phyloP scores from a whole-genome alignment of 2,888 invertebrate genomes.

The Eilema sororculum region DNA sequence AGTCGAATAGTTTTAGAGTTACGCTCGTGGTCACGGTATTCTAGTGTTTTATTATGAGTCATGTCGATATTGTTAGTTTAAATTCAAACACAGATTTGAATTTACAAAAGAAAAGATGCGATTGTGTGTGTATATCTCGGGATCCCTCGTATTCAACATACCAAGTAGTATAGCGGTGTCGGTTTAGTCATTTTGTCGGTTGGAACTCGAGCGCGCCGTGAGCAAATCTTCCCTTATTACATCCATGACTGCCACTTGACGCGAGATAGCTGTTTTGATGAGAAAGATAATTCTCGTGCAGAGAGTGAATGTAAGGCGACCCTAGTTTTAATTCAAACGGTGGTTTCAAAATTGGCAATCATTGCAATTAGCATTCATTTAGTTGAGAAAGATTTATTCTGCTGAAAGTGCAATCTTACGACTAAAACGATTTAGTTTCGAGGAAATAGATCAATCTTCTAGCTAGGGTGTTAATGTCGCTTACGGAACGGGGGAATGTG shows the following conservation, averaged over 20 bases:
- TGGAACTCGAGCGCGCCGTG: slow-evolving; percentile 42
- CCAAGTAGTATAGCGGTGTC: slow-evolving; percentile 49
- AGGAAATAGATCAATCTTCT: slow-evolving; percentile 67
- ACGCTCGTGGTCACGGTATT: slow-evolving; percentile 57
- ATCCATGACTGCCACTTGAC: slow-evolving; percentile 50
- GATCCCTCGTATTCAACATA: slow-evolving; percentile 46
- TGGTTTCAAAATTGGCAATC: slow-evolving; percentile 57
- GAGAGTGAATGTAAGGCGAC: slow-evolving; percentile 54
- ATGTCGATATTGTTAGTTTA: slow-evolving; percentile 51
- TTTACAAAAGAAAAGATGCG: slow-evolving; percentile 49
- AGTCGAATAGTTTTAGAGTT: slow-evolving; percentile 67
- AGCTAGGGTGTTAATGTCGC: slow-evolving; percentile 61
- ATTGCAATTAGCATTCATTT: slow-evolving; percentile 57
- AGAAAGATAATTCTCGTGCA: slow-evolving; percentile 57
- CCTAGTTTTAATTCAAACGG: slow-evolving; percentile 50
- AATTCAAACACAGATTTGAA: slow-evolving; percentile 44
- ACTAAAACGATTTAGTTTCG: slow-evolving; percentile 56
- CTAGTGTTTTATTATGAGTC: slow-evolving; percentile 65
- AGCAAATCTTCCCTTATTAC: slow-evolving; percentile 56
- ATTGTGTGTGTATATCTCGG: slow-evolving; percentile 43
- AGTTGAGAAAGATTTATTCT: slow-evolving; percentile 54
- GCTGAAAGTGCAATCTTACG: slow-evolving; percentile 44
- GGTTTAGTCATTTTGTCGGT: slow-evolving; percentile 52
- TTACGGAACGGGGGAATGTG: slow-evolving; percentile 64
- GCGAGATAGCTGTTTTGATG: slow-evolving; percentile 57